A percentile compares a stretch with the other conserved stretches of the same genome.
These are phyloP conservation scores for Microplitis manilae DNA, from an alignment of 2,888 invertebrate species.

Conservation along the genomic window DNA sequence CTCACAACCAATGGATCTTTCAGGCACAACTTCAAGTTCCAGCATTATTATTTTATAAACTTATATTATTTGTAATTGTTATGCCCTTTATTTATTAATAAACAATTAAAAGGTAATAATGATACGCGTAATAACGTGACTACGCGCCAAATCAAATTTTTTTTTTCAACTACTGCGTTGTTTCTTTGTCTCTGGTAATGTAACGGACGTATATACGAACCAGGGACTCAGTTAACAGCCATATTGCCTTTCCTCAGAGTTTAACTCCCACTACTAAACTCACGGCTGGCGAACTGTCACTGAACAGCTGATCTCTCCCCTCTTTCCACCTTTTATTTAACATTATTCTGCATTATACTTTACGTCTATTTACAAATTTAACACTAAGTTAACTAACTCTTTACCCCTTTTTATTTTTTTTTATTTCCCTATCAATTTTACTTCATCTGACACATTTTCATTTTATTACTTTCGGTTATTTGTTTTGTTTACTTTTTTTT, in stretches of 20 bases:
- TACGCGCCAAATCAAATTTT: conserved; percentile 46
- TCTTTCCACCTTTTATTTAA: conserved; percentile 10
- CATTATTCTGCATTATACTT: conserved; percentile 32
- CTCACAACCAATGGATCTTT: conserved; percentile 95
- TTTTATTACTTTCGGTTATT: too few relatives aligned
- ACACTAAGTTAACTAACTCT: background rate
- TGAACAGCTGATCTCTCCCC: conserved; percentile 68
- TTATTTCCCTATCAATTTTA: too few relatives aligned
- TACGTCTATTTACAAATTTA: background rate
- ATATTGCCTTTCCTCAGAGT: conserved; percentile 68
- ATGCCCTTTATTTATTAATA: background rate
- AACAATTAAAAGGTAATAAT: conserved; percentile 40
- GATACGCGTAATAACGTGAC: conserved; percentile 52
- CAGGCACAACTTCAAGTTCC: conserved; percentile 96
- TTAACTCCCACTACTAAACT: conserved; percentile 48
- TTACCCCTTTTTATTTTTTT: background rate
- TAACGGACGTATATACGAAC: conserved; percentile 57
- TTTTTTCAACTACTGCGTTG: conserved; percentile 66
- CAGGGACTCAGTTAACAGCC: conserved; percentile 68
- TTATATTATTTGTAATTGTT: background rate
- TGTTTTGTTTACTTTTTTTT: too few relatives aligned
- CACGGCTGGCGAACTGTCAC: conserved; percentile 67
- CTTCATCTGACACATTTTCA: too few relatives aligned
- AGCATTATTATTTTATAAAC: conserved; percentile 79
- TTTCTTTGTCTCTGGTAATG: conserved; percentile 63